Evolutionary conservation across 2,888 invertebrate genomes (phyloP).

Genomic region (Calliopum simillimum): DNA sequence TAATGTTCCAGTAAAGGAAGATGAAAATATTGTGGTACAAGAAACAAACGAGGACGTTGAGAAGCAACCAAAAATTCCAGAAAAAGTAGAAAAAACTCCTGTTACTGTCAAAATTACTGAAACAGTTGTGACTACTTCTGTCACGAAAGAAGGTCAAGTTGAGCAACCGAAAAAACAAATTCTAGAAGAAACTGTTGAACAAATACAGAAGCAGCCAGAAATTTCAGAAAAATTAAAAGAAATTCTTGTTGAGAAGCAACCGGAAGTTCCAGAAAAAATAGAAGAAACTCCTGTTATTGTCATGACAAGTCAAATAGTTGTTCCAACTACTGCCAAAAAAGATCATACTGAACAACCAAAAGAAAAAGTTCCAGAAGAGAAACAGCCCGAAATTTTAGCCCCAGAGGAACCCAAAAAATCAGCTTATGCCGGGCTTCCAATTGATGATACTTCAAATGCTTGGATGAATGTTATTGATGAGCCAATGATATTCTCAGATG

Average conservation of each 20-base stretch:
- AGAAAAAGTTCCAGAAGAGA: not conserved
- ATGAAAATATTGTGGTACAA: not conserved
- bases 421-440: slow-evolving; percentile 56
- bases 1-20: slow-evolving; percentile 5
- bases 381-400: not conserved
- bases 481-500: slow-evolving; percentile 53
- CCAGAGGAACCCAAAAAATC: slow-evolving; percentile 43
- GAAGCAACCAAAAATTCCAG: not conserved
- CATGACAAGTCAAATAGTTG: not conserved
- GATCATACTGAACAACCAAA: slow-evolving; percentile 4
- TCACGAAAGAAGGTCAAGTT: not conserved
- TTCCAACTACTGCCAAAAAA: too few species aligned
- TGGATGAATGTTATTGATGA: slow-evolving; percentile 60
- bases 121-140: not conserved
- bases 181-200: not conserved
- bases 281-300: not conserved
- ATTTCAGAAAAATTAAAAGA: slow-evolving; percentile 46
- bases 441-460: slow-evolving; percentile 56
- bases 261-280: not conserved
- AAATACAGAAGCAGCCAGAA: not conserved
- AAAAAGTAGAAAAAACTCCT: slow-evolving; percentile 26
- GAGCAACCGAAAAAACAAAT: slow-evolving; percentile 3
- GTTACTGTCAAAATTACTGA: not conserved
- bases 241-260: slow-evolving; percentile 23
- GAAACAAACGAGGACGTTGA: not conserved